Conservation (phyloP, 2,888 invertebrate genomes). For the Tiphia femorata region DNA sequence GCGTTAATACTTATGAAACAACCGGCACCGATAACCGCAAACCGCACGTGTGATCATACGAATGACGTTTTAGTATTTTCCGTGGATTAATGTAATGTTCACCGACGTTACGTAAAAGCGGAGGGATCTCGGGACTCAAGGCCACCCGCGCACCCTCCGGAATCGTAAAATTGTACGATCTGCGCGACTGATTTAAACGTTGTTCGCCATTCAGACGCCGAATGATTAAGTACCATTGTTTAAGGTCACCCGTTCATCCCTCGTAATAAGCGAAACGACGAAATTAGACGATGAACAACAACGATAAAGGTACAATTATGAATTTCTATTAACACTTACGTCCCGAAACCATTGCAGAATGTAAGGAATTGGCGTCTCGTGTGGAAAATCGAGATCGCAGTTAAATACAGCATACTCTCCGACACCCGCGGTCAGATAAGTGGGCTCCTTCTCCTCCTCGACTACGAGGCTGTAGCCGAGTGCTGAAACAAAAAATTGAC, state of each 20-base stretch:
- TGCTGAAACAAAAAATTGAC: slow-evolving; percentile 45
- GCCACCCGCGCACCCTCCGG: not conserved
- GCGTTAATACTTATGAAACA: too few relatives aligned
- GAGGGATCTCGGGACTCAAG: not conserved
- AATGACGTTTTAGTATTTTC: slow-evolving; percentile 1
- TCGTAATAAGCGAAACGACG: too few relatives aligned
- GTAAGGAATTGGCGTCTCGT: slow-evolving; percentile 87
- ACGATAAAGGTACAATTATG: too few relatives aligned
- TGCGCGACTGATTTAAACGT: too few relatives aligned
- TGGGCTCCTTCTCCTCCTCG: slow-evolving; percentile 63
- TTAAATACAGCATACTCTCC: slow-evolving; percentile 85
- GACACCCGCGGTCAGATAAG: slow-evolving; percentile 76
- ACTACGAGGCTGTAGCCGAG: slow-evolving; percentile 56
- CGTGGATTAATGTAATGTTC: slow-evolving; percentile 8
- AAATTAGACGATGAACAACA: too few relatives aligned
- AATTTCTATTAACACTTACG: too few relatives aligned
- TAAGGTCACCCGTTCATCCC: too few relatives aligned
- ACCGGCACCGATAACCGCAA: slow-evolving; percentile 22
- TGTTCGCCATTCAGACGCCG: too few relatives aligned
- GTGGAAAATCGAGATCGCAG: slow-evolving; percentile 90
- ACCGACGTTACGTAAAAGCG: slow-evolving; percentile 8
- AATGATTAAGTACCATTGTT: too few relatives aligned
- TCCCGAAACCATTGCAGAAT: slow-evolving; percentile 92
- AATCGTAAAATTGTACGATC: too few relatives aligned
- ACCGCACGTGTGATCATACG: slow-evolving; percentile 12